A percentile compares a stretch with the other conserved stretches of the same genome.
phyloP scores from a whole-genome alignment of 2,797 vertebrate species.

The Glyptemys insculpta region DNA sequence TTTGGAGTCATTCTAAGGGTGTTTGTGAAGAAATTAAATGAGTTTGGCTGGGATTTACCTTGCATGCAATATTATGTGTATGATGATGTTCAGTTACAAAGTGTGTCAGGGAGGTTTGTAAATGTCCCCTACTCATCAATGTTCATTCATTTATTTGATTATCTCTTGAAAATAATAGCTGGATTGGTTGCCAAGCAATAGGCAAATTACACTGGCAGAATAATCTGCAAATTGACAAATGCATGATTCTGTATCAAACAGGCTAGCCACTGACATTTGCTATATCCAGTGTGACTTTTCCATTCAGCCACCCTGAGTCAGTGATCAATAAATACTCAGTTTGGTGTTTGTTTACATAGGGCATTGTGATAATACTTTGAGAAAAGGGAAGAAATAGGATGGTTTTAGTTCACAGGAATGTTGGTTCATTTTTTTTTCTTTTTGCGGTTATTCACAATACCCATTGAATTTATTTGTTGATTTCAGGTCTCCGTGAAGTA shows the following conservation, averaged over 20 bases:
- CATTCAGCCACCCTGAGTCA: no score
- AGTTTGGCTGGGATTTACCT: slow-evolving; percentile 32
- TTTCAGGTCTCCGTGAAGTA: no score
- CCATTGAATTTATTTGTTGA: no score
- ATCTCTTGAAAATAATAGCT: slow-evolving; percentile 69
- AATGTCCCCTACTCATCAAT: slow-evolving; percentile 72
- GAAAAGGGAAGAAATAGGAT: background rate
- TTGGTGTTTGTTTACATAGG: background rate
- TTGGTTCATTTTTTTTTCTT: no score
- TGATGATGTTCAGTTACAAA: slow-evolving; percentile 6
- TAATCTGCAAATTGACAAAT: background rate
- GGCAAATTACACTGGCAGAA: slow-evolving; percentile 52
- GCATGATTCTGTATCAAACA: background rate
- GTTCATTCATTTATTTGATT: slow-evolving; percentile 67
- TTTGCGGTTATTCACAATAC: no score
- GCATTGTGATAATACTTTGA: background rate
- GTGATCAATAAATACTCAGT: no score
- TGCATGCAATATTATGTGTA: no score
- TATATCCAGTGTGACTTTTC: no score
- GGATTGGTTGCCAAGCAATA: slow-evolving; percentile 68
- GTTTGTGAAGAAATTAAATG: slow-evolving; percentile 13
- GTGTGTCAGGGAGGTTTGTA: slow-evolving; percentile 32
- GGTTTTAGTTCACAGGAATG: no score
- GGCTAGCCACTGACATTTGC: no score
- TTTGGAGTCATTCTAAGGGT: background rate